Evolutionary conservation across 2,888 invertebrate species (phyloP).

Genomic region (Cantharis lateralis): DNA sequence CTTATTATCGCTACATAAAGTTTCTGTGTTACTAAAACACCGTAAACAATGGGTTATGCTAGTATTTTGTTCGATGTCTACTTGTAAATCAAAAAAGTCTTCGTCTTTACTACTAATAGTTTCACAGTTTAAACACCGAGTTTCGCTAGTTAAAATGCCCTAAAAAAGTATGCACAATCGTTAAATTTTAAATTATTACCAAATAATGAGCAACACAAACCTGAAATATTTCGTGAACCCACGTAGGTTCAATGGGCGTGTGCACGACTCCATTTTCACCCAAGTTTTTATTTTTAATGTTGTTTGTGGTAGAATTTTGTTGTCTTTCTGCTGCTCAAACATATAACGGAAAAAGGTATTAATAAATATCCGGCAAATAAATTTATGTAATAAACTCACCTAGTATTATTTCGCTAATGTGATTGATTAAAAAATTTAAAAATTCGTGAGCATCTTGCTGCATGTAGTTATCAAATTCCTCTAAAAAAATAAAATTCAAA

Average conservation of each 20-base stretch:
- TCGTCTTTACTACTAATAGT: slow-evolving; percentile 99
- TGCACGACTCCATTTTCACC: slow-evolving; percentile 59
- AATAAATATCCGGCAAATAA: neutral
- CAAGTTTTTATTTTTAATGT: slow-evolving; percentile 62
- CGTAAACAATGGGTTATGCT: slow-evolving; percentile 97
- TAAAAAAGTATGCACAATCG: slow-evolving; percentile 33
- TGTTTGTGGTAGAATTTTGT: slow-evolving; percentile 65
- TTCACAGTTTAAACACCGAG: slow-evolving; percentile 98
- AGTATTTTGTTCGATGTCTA: slow-evolving; percentile 99
- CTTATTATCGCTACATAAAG: slow-evolving; percentile 98
- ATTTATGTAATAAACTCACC: slow-evolving; percentile 65
- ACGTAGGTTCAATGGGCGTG: slow-evolving; percentile 82
- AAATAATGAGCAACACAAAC: slow-evolving; percentile 26
- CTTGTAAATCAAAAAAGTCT: slow-evolving; percentile 98
- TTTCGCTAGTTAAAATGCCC: slow-evolving; percentile 98
- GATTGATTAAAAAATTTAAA: slow-evolving; percentile 97
- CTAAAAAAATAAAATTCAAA: slow-evolving; percentile 60
- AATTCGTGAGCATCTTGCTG: slow-evolving; percentile 99
- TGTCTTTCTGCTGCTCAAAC: slow-evolving; percentile 70
- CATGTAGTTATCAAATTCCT: slow-evolving; percentile 99
- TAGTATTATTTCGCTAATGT: slow-evolving; percentile 96
- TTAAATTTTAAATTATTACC: neutral
- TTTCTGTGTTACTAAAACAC: slow-evolving; percentile 98
- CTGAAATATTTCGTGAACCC: slow-evolving; percentile 99
- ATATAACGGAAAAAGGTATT: neutral